These are phyloP conservation scores for Eupithecia abbreviata DNA, from an alignment of 2,888 invertebrate genomes.

Conservation along the genomic window DNA sequence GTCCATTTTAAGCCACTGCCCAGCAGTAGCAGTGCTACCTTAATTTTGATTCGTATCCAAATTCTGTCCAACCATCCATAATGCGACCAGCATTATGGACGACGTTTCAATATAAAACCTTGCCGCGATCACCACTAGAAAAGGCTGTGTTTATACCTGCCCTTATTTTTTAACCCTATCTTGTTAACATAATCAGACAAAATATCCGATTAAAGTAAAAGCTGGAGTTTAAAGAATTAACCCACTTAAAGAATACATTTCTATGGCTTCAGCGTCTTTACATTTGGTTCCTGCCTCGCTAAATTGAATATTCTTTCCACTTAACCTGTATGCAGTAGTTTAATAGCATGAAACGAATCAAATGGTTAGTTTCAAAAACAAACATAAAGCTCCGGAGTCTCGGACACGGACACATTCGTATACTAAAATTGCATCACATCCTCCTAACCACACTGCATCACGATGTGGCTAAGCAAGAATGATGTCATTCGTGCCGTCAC, in stretches of 20 bases:
- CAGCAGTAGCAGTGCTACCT: neutral
- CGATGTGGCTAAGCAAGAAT: slow-evolving; percentile 42
- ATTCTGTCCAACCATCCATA: neutral
- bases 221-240: slow-evolving; percentile 59
- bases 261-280: slow-evolving; percentile 64
- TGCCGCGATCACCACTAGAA: neutral
- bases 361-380: neutral
- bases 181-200: slow-evolving; percentile 43
- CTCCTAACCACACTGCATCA: slow-evolving; percentile 46
- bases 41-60: neutral
- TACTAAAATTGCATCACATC: slow-evolving; percentile 48
- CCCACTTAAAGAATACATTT: slow-evolving; percentile 62
- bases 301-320: slow-evolving; percentile 39
- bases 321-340: neutral
- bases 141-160: neutral
- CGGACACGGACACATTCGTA: neutral
- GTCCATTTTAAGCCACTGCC: neutral
- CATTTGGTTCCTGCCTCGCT: slow-evolving; percentile 48
- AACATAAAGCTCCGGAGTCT: neutral
- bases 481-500: slow-evolving; percentile 58
- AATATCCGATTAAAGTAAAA: slow-evolving; percentile 55
- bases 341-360: neutral
- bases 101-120: neutral
- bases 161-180: neutral
- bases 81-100: neutral